Base-by-base conservation (phyloP, 1,140 invertebrate species). In the Galendromus occidentalis region DNA sequence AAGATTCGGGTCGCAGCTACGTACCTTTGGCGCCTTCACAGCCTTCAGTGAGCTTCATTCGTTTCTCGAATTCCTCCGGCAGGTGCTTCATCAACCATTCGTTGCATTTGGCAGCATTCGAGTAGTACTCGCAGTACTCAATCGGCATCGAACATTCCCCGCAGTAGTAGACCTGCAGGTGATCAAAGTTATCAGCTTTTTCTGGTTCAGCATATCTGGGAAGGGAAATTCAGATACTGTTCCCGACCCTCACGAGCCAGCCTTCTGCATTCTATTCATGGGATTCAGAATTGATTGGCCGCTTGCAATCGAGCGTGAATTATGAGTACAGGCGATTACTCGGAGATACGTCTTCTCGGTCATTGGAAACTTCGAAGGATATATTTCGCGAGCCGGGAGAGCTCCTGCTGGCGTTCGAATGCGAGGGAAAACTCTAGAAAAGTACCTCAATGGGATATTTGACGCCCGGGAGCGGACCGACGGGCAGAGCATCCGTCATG, bases 61-160 rank as follows among this genome's bases (percentile, higher is more conserved):
- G 80, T 76, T 87, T 89, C 74, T 91, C 86, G 76, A 96, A 94
- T 77, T 93, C 86, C 47, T 84, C 84, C 2, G 94, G 93, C 64
- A 98, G 78, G 81, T 96, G 86, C 72, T 87, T 86, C 75, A 96
- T 89, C 47, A 97, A 74, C 95, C 95, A 98, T 72, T 87, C 83
- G 75, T 93, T 94, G 74, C 94, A 98, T 77, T 94, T 94, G 67
- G 95, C 93, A 77, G 91, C 91, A 74, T 93, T 88, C 42, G 92
- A 91, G 78, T 94, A 94, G 77, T 91, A 96, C 81, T 97, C 93
- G 75, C 94, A 98, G 74, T 97, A 98, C 85, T 91, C 74, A 47
- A 80, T 75, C 59, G 73, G 74, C 73, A 73, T 65, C 20, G 71
- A 69, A 70, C 74, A 77, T 68, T 72, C 51, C 20, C 51, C 51